Conservation (phyloP, 2,888 invertebrate species). For the Drosophila anomelani region DNA sequence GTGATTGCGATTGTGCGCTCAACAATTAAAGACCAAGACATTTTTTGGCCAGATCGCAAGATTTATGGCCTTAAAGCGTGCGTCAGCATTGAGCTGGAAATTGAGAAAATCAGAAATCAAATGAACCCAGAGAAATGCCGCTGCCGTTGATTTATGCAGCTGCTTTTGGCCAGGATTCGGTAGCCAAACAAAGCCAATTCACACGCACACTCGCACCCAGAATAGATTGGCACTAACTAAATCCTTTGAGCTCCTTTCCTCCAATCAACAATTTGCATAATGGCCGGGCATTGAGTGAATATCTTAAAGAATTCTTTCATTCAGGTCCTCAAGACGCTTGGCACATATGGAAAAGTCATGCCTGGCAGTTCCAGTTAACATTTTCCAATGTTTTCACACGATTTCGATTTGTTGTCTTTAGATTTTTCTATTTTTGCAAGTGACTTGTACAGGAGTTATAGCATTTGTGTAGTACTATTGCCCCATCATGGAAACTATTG, state of each 20-base stretch:
- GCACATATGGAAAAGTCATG: conserved; percentile 17
- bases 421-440: background rate
- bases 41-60: conserved; percentile 46
- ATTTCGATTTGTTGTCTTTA: background rate
- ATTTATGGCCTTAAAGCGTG: conserved; percentile 71
- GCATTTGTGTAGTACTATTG: background rate
- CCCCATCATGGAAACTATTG: background rate
- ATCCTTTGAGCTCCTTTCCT: conserved; percentile 24
- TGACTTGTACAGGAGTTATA: background rate
- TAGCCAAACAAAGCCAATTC: conserved; percentile 41
- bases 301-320: conserved; percentile 28
- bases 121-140: conserved; percentile 50
- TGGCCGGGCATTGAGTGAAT: conserved; percentile 16
- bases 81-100: conserved; percentile 43
- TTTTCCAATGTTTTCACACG: background rate
- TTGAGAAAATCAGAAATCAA: conserved; percentile 46
- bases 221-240: conserved; percentile 22
- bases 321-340: conserved; percentile 2
- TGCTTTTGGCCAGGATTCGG: conserved; percentile 23
- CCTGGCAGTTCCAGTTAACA: conserved; percentile 3
- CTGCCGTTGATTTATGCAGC: conserved; percentile 69
- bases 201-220: conserved; percentile 31
- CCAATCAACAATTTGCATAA: conserved; percentile 44
- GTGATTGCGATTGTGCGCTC: conserved; percentile 29
- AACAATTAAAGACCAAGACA: conserved; percentile 68